Base-by-base conservation (phyloP, 1,140 invertebrate genomes). In the Temnothorax curvispinosus region DNA sequence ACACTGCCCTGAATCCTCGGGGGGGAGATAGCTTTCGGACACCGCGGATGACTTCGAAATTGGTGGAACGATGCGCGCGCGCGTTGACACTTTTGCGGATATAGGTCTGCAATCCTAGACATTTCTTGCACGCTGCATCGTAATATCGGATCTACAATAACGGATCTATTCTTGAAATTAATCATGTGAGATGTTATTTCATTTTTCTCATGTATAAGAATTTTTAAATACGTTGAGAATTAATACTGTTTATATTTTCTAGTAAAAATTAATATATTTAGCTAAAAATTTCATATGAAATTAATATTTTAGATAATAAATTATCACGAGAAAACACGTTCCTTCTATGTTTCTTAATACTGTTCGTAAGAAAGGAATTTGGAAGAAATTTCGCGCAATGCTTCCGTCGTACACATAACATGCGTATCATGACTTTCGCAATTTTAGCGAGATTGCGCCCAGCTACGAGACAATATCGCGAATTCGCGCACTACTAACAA, bases 1-100 rank as follows among this genome's bases (percentile, higher is more conserved):
- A 88, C 65, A 62, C 32, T 44, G 54, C 21, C 54, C 27, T n/a
- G 27, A 18, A 13, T 84, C 52, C n/a, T 15, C 54, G 41, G n/a
- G 41, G 27, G 41, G n/a, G 13, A 84, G 69, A 81, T 54, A 27
- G 67, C 11, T 56, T 47, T 56, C 3, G 38, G 8, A 44, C 9
- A 38, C 52, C 47, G 41, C 38, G 5, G 21, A 38, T n/a, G n/a
- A 1, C 15, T 38, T 3, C 27, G 15, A 72, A 72, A 72, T 72
- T 41, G 18, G 3, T 3, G 21, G 8, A 38, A 44, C 35, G 13
- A 81, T n/a, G 27, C 27, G 47, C 38, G 13, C 32, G 35, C 8
- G 41, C 32, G 13, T 74, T 35, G 21, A 74, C 44, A 38, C n/a
- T 82, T 41, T 21, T 11, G 38, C 64, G 38, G 1, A n/a, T 54